Evolutionary conservation across 1,140 invertebrate genomes (phyloP).

Genomic region (Sycophaga agraensis): DNA sequence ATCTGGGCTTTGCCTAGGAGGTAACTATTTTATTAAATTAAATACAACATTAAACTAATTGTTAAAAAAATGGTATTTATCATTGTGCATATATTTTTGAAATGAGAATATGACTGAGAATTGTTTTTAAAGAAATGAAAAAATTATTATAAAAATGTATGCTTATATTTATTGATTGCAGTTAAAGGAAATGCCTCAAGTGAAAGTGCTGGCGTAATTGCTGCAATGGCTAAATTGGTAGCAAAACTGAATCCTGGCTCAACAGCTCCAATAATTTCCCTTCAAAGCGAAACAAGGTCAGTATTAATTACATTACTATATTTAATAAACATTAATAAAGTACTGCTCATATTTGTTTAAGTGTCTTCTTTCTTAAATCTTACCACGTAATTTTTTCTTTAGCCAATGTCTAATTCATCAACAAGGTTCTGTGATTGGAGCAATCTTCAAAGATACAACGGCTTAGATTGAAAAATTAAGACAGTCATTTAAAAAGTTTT

Average conservation of each 20-base stretch:
- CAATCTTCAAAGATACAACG: constrained; percentile 52
- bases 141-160: not conserved
- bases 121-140: no score
- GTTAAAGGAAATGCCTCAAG: constrained; percentile 51
- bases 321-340: not conserved
- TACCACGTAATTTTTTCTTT: constrained; percentile 32
- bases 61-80: not conserved
- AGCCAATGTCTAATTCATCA: constrained; percentile 56
- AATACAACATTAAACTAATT: not conserved
- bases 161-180: constrained; percentile 26
- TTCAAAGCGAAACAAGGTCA: constrained; percentile 54
- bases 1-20: constrained; percentile 54
- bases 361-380: not conserved
- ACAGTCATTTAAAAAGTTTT: no score
- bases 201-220: constrained; percentile 53
- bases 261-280: constrained; percentile 45
- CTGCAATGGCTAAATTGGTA: constrained; percentile 52
- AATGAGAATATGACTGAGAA: no score
- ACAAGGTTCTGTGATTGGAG: constrained; percentile 49
- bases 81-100: not conserved
- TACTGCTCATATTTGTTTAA: not conserved
- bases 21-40: constrained; percentile 33
- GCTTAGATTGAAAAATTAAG: no score
- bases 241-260: constrained; percentile 51
- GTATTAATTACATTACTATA: not conserved